Conservation (phyloP, 2,888 invertebrate species). For the Selenia dentaria region DNA sequence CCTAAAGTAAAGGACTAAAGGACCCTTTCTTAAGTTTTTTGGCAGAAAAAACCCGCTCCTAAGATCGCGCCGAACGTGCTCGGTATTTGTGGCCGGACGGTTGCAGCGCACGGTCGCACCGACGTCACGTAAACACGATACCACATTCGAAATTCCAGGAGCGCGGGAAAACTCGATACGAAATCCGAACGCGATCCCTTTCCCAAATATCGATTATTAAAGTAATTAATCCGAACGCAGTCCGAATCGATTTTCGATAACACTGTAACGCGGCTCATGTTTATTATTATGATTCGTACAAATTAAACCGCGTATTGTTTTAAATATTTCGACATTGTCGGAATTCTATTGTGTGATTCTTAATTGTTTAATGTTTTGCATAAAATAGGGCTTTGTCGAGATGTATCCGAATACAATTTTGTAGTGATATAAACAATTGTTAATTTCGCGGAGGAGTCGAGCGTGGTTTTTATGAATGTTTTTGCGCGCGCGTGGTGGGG, state of each 20-base stretch:
- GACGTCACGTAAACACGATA: slow-evolving; percentile 45
- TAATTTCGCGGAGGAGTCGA: slow-evolving; percentile 77
- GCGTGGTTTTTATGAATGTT: slow-evolving; percentile 81
- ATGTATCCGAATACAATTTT: slow-evolving; percentile 70
- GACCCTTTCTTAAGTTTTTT: slow-evolving; percentile 77
- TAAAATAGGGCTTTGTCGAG: slow-evolving; percentile 66
- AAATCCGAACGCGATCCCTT: slow-evolving; percentile 33
- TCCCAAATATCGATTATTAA: slow-evolving; percentile 39
- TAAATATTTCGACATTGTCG: slow-evolving; percentile 75
- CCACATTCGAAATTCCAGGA: slow-evolving; percentile 56
- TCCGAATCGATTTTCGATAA: slow-evolving; percentile 56
- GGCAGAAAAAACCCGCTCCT: slow-evolving; percentile 68
- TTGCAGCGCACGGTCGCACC: slow-evolving; percentile 73
- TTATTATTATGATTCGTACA: slow-evolving; percentile 74
- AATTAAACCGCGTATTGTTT: slow-evolving; percentile 74
- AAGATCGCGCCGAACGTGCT: slow-evolving; percentile 51
- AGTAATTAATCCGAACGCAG: slow-evolving; percentile 35
- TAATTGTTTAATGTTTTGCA: slow-evolving; percentile 72
- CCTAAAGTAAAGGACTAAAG: slow-evolving; percentile 69
- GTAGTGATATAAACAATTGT: slow-evolving; percentile 75
- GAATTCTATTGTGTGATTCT: slow-evolving; percentile 71
- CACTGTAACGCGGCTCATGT: slow-evolving; percentile 59
- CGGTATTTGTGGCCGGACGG: slow-evolving; percentile 75
- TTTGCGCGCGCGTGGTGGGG: slow-evolving; percentile 77
- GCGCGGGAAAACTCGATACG: slow-evolving; percentile 74